Conservation (phyloP, 2,888 invertebrate species). For the Agonum fuliginosum region DNA sequence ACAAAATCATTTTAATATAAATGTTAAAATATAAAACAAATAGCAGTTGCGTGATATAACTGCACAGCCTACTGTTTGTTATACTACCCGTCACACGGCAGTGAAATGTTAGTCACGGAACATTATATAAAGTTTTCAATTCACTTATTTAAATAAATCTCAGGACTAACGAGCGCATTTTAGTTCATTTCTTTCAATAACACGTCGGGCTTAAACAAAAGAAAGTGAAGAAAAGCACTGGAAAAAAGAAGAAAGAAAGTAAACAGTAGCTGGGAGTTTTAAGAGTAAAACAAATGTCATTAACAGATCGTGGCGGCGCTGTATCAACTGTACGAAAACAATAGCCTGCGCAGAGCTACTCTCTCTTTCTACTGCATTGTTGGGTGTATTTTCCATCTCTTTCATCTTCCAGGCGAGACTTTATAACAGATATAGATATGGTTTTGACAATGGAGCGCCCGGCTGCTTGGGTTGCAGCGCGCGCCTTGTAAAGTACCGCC, state of each 20-base stretch:
- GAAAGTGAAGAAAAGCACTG: slow-evolving; percentile 31
- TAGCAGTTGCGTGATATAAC: not conserved
- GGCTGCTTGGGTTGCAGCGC: slow-evolving; percentile 4
- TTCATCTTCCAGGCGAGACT: slow-evolving; percentile 3
- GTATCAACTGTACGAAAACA: slow-evolving; percentile 50
- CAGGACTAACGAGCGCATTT: slow-evolving; percentile 21
- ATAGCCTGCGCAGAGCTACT: slow-evolving; percentile 19
- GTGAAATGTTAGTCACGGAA: slow-evolving; percentile 47
- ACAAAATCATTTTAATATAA: slow-evolving; percentile 36
- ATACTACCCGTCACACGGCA: slow-evolving; percentile 35
- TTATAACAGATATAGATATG: slow-evolving; percentile 44
- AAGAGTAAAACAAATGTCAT: slow-evolving; percentile 58
- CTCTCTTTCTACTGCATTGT: slow-evolving; percentile 4
- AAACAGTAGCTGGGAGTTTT: slow-evolving; percentile 45
- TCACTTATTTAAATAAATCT: slow-evolving; percentile 27
- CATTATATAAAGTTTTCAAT: not conserved
- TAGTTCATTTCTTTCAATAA: slow-evolving; percentile 53
- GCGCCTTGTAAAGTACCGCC: slow-evolving; percentile 40
- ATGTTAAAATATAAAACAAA: slow-evolving; percentile 36
- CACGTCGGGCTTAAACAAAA: slow-evolving; percentile 32
- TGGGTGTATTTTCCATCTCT: not conserved
- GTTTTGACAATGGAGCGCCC: slow-evolving; percentile 29
- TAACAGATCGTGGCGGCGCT: slow-evolving; percentile 51
- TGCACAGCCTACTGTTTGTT: slow-evolving; percentile 1
- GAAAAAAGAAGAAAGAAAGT: slow-evolving; percentile 33